Evolutionary conservation across 2,113 vertebrate species (phyloP).

Genomic region (Zapus hudsonius): DNA sequence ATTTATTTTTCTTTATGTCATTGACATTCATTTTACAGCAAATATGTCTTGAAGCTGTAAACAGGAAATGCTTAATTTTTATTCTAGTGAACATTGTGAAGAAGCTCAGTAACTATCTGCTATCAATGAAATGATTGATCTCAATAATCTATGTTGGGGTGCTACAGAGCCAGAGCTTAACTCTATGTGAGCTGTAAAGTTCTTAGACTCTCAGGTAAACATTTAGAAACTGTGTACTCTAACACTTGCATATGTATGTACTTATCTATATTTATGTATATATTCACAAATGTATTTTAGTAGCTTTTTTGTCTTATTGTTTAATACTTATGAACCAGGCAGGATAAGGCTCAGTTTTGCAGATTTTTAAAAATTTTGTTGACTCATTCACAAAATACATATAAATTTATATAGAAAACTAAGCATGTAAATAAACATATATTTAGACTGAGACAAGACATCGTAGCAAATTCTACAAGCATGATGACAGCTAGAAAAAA

Average conservation of each 20-base stretch:
- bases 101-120: neutral
- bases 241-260: neutral
- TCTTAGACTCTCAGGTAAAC: neutral
- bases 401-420: constrained; percentile 19
- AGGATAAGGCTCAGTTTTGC: neutral
- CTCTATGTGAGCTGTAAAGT: neutral
- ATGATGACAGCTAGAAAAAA: neutral
- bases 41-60: neutral
- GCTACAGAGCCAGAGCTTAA: neutral
- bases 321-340: neutral
- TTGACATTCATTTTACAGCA: neutral
- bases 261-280: neutral
- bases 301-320: neutral
- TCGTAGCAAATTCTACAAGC: neutral
- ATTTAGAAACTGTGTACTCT: neutral
- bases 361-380: constrained; percentile 14
- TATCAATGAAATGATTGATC: neutral
- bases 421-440: neutral
- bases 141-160: neutral
- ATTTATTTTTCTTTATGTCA: neutral
- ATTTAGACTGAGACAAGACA: constrained; percentile 6
- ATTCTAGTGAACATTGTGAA: neutral
- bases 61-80: neutral
- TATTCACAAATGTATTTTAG: neutral
- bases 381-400: constrained; percentile 3